Base-by-base conservation (phyloP, 2,113 vertebrate genomes). In the Acanthisitta chloris region DNA sequence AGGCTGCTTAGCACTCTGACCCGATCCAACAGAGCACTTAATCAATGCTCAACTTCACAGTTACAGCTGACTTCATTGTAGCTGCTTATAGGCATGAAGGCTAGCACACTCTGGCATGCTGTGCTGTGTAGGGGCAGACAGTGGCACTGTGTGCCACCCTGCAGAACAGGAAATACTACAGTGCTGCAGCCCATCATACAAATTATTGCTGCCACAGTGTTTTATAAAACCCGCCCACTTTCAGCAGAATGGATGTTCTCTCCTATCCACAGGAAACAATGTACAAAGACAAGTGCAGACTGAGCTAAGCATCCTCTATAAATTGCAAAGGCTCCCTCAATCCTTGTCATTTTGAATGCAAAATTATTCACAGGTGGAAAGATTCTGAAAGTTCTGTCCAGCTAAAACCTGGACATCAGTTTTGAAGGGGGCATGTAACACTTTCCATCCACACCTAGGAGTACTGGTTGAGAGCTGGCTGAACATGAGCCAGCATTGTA, bases 71-170 rank as follows among this genome's bases (percentile, higher is more conserved):
- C 17, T 77, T 88, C 48, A 58, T 5, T 74, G 46, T 10, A 78
- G 29, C 31, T 83, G 31, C 61, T 84, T 34, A 15, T 8, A 38
- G 17, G 40, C 28, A 70, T 54, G 54, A 86, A 91, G 23, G 18
- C 0, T 0, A 81, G 38, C 2, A 3, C 38, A 33, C 13, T 34
- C 31, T 42, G 74, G 5, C 43, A 8, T 4, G 38, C 14, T 66
- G 29, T 58, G 29, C 38, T 18, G 9, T 2, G 4, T 5, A 49
- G 20, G 26, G 40, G 33, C 40, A 40, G 36, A 36, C 5, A 10
- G 28, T 12, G 17, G 24, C 34, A 14, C 51, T 58, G 43, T 3
- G 3, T 89, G 48, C 70, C 74, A 71, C 19, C 31, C 34, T 65
- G 19, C 5, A 12, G 49, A 72, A 69, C 0, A 2, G 74, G 34